Evolutionary conservation across 2,888 invertebrate genomes (phyloP).

Genomic region (Pristionchus exspectatus): DNA sequence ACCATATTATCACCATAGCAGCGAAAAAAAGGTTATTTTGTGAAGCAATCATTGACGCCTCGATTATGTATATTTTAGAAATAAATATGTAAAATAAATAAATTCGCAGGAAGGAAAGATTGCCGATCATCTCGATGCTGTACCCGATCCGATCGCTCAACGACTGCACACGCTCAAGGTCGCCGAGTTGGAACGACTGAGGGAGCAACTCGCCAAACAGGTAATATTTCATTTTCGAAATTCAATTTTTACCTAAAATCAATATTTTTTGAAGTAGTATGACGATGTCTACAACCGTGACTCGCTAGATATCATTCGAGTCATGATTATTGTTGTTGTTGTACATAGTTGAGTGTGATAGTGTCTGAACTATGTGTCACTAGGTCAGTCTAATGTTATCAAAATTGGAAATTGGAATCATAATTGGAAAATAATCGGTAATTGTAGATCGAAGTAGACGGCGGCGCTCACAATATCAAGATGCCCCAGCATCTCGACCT

Average conservation of each 20-base stretch:
- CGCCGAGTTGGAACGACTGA: conserved; percentile 73
- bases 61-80: not conserved
- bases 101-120: conserved; percentile 72
- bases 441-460: conserved; percentile 64
- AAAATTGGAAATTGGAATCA: too few relatives aligned
- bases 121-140: conserved; percentile 77
- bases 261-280: too few relatives aligned
- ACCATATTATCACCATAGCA: not conserved
- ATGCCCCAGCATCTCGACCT: conserved; percentile 88
- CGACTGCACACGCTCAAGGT: conserved; percentile 74
- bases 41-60: not conserved
- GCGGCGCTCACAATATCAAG: conserved; percentile 74
- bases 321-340: too few relatives aligned
- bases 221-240: conserved; percentile 58
- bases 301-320: too few relatives aligned
- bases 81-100: not conserved
- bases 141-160: conserved; percentile 70
- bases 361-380: too few relatives aligned
- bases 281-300: too few relatives aligned
- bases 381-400: too few relatives aligned
- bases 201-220: conserved; percentile 73
- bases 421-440: not conserved
- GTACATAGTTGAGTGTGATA: too few relatives aligned
- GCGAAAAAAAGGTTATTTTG: not conserved
- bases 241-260: too few relatives aligned